Evolutionary conservation across 1,140 invertebrate species (phyloP).

Genomic region (Apis cerana): DNA sequence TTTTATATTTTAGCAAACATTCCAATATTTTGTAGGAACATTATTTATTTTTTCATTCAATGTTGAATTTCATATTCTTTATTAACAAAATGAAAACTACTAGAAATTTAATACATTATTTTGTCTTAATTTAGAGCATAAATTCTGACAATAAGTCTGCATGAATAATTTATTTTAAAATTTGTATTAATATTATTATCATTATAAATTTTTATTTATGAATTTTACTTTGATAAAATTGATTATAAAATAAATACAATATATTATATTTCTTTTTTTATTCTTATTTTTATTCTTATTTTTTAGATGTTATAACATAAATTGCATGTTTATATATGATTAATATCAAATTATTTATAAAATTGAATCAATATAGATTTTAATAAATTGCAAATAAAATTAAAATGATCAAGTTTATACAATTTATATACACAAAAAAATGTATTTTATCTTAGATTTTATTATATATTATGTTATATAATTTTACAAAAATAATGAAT

Average conservation of each 20-base stretch:
- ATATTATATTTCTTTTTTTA: background rate
- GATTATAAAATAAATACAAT: background rate
- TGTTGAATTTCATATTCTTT: background rate
- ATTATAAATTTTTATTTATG: background rate
- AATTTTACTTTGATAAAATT: background rate
- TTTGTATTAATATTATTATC: background rate
- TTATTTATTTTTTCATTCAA: constrained; percentile 1
- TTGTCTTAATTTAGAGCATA: background rate
- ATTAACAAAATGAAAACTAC: background rate
- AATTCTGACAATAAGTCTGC: background rate
- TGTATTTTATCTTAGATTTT: background rate
- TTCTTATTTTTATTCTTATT: background rate
- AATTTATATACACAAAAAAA: background rate
- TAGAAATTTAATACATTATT: background rate
- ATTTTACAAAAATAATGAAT: background rate
- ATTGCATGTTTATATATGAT: background rate
- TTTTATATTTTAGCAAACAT: constrained; percentile 6
- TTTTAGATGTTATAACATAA: background rate
- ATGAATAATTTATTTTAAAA: background rate
- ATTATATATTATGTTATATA: background rate
- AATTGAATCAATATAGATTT: background rate
- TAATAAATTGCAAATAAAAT: background rate
- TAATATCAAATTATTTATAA: background rate
- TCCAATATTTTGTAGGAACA: constrained; percentile 24
- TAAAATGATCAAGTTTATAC: background rate